Base-by-base conservation (phyloP, 2,113 vertebrate species). In the Anoplopoma fimbria region DNA sequence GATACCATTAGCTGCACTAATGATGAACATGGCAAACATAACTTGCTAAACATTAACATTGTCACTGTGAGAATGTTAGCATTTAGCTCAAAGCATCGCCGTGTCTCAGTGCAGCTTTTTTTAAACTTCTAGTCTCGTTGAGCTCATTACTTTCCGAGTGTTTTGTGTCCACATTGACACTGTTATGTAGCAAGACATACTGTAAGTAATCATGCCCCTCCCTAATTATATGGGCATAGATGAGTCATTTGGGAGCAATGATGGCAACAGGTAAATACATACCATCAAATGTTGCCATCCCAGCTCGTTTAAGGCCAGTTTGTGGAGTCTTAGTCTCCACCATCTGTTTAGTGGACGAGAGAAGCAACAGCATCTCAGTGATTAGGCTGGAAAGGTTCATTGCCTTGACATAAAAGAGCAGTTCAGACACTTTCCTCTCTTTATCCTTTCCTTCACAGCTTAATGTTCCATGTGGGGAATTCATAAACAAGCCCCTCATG, bases 291-390 rank as follows among this genome's bases (percentile, higher is more conserved):
- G 36, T 75, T 87, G 73, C 74, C 65, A 67, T 45, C 25, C 49
- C 64, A 55, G 70, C 80, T 84, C 65, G 70, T 85, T 69, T 79
- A 79, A 82, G 76, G 68, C 74, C 65, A 75, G 13, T 73, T 9
- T 82, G 68, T 38, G 76, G 49, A 72, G 55, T 85, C 69, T 83
- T 88, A 72, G 38, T 81, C 61, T 40, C 23, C 51, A 31, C 77
- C 83, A 87, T 83, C 71, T 89, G 76, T 69, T 83, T 60, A 79
- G 29, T 7, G 5, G 29, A 55, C 9, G 4, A 69, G 29, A 69
- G 67, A 64, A 53, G 34, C 58, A 79, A 21, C 53, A 73, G 62
- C 40, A 55, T 68, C 47, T 74, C 23, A 36, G n/a, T 63, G 55
- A 84, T 87, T 75, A 53, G 53, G 74, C 70, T 55, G 38, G 21